Base-by-base conservation (phyloP, 1,140 invertebrate genomes). In the Ectropis grisescens region DNA sequence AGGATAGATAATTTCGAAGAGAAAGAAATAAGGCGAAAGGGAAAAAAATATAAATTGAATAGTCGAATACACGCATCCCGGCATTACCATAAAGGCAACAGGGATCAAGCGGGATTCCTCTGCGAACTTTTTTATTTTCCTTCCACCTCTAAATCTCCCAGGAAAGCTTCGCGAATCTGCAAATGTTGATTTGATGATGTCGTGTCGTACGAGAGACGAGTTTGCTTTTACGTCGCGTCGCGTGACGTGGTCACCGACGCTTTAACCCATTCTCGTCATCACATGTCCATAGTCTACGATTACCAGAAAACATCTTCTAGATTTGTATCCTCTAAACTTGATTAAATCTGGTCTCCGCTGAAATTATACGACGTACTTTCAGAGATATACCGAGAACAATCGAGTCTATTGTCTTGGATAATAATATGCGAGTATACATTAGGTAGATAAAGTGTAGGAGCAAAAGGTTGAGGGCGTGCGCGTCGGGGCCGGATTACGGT, bases 151-250 rank as follows among this genome's bases (percentile, higher is more conserved):
- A 80, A 76, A 80, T 80, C 75, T 76, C 70, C 45, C 58, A 62
- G 53, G 58, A 76, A 79, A 80, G 69, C 71, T 72, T 64, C 68
- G 75, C 66, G 71, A 80, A 80, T 80, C 75, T 80, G 75, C 71
- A 80, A 80, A 80, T 80, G 75, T 76, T 80, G 75, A 80, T 80
- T 80, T 80, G 75, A 80, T 80, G 75, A 80, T 80, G 75, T 76
- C 62, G 59, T 47, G 64, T 54, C n/a, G n/a, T 60, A 47, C 40
- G 42, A 28, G 35, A 41, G 44, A 33, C n/a, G 42, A 43, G 40
- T 34, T 31, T 33, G n/a, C n/a, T n/a, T n/a, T n/a, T n/a, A n/a
- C n/a, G n/a, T n/a, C 15, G 32, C 33, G 39, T 33, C 43, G 36
- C 41, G 28, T 28, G 12, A 41, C 16, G 16, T 19, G 3, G 8